Evolutionary conservation across 1,140 invertebrate species (phyloP), one percentile per base, ranked within the genome.

Genomic region (Ceratitis capitata): DNA sequence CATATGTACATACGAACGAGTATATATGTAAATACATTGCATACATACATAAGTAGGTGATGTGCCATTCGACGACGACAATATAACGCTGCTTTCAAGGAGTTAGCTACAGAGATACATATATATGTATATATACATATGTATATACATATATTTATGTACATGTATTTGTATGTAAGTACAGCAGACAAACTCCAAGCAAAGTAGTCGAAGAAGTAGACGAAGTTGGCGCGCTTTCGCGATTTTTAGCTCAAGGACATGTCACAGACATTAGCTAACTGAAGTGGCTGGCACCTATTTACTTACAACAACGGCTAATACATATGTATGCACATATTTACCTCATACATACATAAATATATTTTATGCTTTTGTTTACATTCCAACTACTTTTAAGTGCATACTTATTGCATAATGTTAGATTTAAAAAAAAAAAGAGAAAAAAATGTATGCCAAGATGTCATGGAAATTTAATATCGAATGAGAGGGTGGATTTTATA

Each of bases 161-260:
- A 7, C 23, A n/a, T 56, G 51, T 23, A 23, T 5, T 23, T 4
- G 51, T 56, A 9, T 56, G 51, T 56, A 9, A 0, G n/a, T n/a
- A n/a, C n/a, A n/a, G 5, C 26, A 61, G 56, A 61, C 39, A 26
- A 78, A 78, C 69, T 78, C 69, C 69, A 26, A 45, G 45, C 69
- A 78, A 78, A 45, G 69, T 78, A 23, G 39, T 78, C 45, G 69
- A 78, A 78, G 69, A 78, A 23, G 39, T 78, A 45, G 69, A 78
- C 42, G 69, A 78, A 78, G 69, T 78, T 78, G 69, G 69, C 69
- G 69, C 69, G 69, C 69, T 78, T 78, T 78, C 69, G 69, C 69
- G 69, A 78, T 23, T 47, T 78, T 47, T 78, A 78, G 69, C 69
- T 78, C 69, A 78, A 78, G 69, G 69, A 78, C 69, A 78, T 78